Percentiles rank a stretch among this genome's conserved stretches.
Evolutionary conservation across 2,888 invertebrate species (phyloP).

Genomic region (Torymus aiolomorphi): DNA sequence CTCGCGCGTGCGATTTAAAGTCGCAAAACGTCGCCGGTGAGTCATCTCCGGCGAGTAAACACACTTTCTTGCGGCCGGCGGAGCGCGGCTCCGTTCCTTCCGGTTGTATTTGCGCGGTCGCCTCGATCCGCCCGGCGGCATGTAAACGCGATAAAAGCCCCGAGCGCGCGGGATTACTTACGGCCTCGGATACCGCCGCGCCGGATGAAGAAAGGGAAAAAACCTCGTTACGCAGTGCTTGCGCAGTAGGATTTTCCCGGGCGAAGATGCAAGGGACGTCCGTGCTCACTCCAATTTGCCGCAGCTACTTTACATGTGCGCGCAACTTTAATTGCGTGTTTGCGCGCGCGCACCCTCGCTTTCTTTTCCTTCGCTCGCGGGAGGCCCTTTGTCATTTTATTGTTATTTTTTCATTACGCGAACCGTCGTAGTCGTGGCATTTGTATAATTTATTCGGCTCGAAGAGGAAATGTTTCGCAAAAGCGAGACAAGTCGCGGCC

Average conservation of each 20-base stretch:
- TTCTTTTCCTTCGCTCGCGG: background rate
- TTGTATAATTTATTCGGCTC: constrained; percentile 45
- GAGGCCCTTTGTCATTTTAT: constrained; percentile 1
- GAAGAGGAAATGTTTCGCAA: constrained; percentile 15
- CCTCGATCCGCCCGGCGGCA: background rate
- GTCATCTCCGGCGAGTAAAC: constrained; percentile 18
- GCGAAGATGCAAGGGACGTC: background rate
- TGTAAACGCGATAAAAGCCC: constrained; percentile 38
- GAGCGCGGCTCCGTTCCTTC: constrained; percentile 16
- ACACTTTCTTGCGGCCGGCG: constrained; percentile 12
- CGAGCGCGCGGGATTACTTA: background rate
- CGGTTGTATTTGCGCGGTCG: constrained; percentile 19
- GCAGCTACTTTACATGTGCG: constrained; percentile 26
- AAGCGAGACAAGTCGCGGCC: constrained; percentile 12
- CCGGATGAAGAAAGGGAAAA: background rate
- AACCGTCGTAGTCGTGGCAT: background rate
- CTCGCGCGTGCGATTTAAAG: constrained; percentile 33
- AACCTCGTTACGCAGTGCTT: constrained; percentile 12
- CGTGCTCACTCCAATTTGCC: constrained; percentile 28
- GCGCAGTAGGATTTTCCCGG: background rate
- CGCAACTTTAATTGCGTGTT: constrained; percentile 35
- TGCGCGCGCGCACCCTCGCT: constrained; percentile 1
- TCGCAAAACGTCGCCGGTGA: constrained; percentile 11
- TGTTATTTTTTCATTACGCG: constrained; percentile 22
- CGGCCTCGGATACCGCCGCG: background rate